A percentile compares a stretch with the other conserved stretches of the same genome.
phyloP scores from a whole-genome alignment of 2,888 invertebrate species.

The Diogma glabrata region DNA sequence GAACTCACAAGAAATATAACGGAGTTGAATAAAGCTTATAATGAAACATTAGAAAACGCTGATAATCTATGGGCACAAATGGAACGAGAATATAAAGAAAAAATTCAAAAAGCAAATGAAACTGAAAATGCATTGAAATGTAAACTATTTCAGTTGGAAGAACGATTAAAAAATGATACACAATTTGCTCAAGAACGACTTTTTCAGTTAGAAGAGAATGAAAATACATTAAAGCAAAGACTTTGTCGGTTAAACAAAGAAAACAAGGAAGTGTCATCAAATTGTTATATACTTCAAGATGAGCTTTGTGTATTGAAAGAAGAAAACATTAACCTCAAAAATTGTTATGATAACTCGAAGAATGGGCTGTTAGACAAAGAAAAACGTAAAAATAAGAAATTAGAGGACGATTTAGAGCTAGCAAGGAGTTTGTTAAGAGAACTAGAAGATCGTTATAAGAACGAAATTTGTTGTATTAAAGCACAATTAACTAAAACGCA shows the following conservation, averaged over 20 bases:
- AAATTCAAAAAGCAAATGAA: constrained; percentile 40
- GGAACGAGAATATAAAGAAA: constrained; percentile 50
- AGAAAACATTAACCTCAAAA: constrained; percentile 41
- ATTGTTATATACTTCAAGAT: constrained; percentile 38
- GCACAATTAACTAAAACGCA: constrained; percentile 41
- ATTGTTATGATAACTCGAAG: constrained; percentile 36
- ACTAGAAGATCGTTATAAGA: constrained; percentile 36
- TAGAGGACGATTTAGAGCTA: constrained; percentile 40
- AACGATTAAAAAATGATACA: constrained; percentile 40
- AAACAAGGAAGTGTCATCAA: constrained; percentile 38
- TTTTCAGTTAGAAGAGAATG: constrained; percentile 45
- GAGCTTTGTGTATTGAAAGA: constrained; percentile 40
- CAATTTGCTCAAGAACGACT: constrained; percentile 42
- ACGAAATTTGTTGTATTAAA: constrained; percentile 41
- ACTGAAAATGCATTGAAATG: constrained; percentile 40
- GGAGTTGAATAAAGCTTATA: constrained; percentile 51
- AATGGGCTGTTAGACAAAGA: constrained; percentile 30
- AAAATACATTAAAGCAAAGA: constrained; percentile 42
- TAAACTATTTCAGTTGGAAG: constrained; percentile 45
- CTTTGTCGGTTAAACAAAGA: constrained; percentile 45
- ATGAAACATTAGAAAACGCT: constrained; percentile 58
- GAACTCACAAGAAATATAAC: constrained; percentile 35
- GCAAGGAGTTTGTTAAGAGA: constrained; percentile 39
- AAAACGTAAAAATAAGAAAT: constrained; percentile 31
- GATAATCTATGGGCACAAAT: constrained; percentile 61